Conservation (phyloP, 2,113 vertebrate genomes). For the Ramphastos sulfuratus region DNA sequence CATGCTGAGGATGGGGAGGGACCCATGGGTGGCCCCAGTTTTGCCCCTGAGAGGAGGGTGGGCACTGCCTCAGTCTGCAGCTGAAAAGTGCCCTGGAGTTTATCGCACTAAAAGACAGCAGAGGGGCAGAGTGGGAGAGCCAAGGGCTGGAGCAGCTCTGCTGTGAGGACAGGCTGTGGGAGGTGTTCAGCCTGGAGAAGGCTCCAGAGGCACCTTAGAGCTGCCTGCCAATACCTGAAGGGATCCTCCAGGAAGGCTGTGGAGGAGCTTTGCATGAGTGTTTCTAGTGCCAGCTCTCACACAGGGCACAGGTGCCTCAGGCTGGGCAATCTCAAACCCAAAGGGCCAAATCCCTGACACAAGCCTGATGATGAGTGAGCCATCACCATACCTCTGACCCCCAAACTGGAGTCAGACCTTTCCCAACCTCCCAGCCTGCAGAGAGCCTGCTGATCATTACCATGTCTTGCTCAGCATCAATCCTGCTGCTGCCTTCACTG, state of each 20-base stretch:
- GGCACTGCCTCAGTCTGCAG: not conserved
- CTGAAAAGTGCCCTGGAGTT: rapidly evolving
- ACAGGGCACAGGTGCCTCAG: too few relatives aligned
- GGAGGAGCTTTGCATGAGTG: too few relatives aligned
- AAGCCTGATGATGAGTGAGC: not conserved
- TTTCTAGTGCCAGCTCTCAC: too few relatives aligned
- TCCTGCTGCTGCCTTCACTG: not conserved
- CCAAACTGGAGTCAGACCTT: not conserved
- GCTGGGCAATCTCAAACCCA: not conserved
- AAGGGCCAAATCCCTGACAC: not conserved
- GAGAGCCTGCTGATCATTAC: not conserved
- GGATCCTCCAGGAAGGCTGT: too few relatives aligned
- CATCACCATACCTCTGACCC: rapidly evolving
- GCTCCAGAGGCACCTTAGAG: too few relatives aligned
- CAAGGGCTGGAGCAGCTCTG: not conserved
- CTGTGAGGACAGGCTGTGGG: too few relatives aligned
- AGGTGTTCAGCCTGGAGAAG: too few relatives aligned
- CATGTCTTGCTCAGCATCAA: rapidly evolving
- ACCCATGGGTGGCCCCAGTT: not conserved
- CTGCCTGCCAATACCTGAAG: too few relatives aligned
- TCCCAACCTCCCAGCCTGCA: not conserved
- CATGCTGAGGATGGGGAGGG: rapidly evolving
- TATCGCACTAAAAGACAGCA: too few relatives aligned
- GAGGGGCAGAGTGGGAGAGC: not conserved
- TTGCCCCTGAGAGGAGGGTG: not conserved